Conservation (phyloP, 2,113 vertebrate genomes). For the Orycteropus afer region DNA sequence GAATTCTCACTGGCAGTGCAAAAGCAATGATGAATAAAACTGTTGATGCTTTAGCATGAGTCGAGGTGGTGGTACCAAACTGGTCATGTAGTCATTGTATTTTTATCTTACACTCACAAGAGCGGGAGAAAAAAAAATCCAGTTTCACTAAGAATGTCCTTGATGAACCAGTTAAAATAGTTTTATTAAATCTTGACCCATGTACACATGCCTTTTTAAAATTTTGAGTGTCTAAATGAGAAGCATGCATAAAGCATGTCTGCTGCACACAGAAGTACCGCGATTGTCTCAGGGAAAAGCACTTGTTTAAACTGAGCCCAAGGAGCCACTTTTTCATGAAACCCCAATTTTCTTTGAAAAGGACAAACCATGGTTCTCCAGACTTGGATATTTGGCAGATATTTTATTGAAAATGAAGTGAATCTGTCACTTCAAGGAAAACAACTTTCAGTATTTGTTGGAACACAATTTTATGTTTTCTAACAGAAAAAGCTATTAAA, state of each 20-base stretch:
- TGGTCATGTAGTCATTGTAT: background rate
- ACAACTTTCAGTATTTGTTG: background rate
- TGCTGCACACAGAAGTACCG: background rate
- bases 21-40: background rate
- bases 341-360: background rate
- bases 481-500: background rate
- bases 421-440: background rate
- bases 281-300: background rate
- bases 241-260: background rate
- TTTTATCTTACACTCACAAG: background rate
- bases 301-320: background rate
- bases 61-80: background rate
- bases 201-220: background rate
- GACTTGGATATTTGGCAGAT: background rate
- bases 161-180: background rate
- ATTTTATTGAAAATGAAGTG: background rate
- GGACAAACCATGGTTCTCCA: background rate
- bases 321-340: background rate
- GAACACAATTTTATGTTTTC: background rate
- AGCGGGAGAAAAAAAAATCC: background rate
- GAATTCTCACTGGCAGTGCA: background rate
- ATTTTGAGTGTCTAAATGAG: background rate
- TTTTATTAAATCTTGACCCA: slow-evolving; percentile 1
- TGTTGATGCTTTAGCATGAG: background rate
- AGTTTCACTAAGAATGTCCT: background rate